Base-by-base conservation (phyloP, 2,797 vertebrate species). In the Anabas testudineus region DNA sequence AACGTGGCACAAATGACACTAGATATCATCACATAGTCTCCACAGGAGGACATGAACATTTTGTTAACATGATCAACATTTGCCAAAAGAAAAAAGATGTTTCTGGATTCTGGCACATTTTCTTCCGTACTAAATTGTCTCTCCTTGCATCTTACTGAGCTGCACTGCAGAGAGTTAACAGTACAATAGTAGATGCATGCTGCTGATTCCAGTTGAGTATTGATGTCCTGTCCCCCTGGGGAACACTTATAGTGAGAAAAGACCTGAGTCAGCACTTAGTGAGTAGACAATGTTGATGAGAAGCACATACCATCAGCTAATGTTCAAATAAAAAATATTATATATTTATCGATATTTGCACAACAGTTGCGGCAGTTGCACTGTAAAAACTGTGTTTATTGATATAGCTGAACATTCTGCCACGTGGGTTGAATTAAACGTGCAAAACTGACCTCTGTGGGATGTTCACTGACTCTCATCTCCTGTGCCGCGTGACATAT, bases 171-270 rank as follows among this genome's bases (percentile, higher is more conserved):
- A 78, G 75, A 59, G 58, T 62, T 58, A 84, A 78, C 62, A 48
- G 77, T 47, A 70, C 24, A 24, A 75, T 82, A 58, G 77, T 80
- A 66, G 83, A 80, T 56, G 80, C 84, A 74, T 70, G 78, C 75
- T 89, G 90, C 89, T 90, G 88, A 86, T 90, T 85, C 81, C 86
- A 79, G 77, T 69, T 75, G 68, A 61, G 55, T 87, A 90, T 93
- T 87, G 92, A 94, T 82, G 76, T 89, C 54, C 90, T 88, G 90
- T 87, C 90, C 79, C 88, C 81, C 74, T 0, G 60, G 87, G 86
- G 83, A 71, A 58, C 82, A 86, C 82, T 87, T 82, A 64, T 64
- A 79, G 84, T 76, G 82, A 82, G 74, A 87, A 83, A 70, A 88
- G 71, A 66, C 73, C 70, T 36, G 78, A 89, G 81, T 93, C 92